A percentile compares a stretch with the other conserved stretches of the same genome.
Conservation (phyloP, 2,113 vertebrate species). For the Bothrops jararaca region DNA sequence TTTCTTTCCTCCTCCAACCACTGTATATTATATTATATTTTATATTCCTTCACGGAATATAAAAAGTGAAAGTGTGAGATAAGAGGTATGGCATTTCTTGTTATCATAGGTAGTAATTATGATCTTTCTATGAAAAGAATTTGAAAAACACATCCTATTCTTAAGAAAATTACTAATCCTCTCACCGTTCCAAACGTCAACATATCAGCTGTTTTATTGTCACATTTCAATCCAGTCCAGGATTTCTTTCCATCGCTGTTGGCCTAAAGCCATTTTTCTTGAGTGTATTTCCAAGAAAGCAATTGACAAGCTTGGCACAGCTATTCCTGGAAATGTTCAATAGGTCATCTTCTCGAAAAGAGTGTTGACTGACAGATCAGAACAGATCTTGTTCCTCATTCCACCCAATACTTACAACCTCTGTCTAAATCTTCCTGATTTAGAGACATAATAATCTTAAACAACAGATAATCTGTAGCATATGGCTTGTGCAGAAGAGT, state of each 20-base stretch:
- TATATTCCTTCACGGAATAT: not conserved
- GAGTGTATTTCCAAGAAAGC: slow-evolving; percentile 85
- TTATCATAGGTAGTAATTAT: rapidly evolving
- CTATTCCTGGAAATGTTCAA: slow-evolving; percentile 86
- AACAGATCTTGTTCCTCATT: slow-evolving; percentile 58
- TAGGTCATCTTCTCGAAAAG: slow-evolving; percentile 81
- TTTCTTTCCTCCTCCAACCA: not conserved
- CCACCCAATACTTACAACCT: not conserved
- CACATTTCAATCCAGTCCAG: slow-evolving; percentile 67
- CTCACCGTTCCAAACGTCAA: rapidly evolving
- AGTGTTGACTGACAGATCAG: slow-evolving; percentile 67
- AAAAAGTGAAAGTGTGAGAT: rapidly evolving
- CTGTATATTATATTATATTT: not conserved
- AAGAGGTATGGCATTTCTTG: not conserved
- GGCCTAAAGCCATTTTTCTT: slow-evolving; percentile 75
- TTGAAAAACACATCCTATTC: not conserved
- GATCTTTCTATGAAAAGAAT: slow-evolving; percentile 5
- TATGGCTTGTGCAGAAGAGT: not conserved
- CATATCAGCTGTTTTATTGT: slow-evolving; percentile 7
- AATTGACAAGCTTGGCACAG: slow-evolving; percentile 78
- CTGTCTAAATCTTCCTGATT: slow-evolving; percentile 30
- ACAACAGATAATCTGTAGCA: not conserved
- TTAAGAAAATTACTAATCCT: not conserved
- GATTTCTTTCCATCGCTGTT: slow-evolving; percentile 71
- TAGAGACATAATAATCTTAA: not conserved